Evolutionary conservation across 37 sponge, comb jelly and placozoan species (phyloP).

Genomic region (Ephydatia muelleri): DNA sequence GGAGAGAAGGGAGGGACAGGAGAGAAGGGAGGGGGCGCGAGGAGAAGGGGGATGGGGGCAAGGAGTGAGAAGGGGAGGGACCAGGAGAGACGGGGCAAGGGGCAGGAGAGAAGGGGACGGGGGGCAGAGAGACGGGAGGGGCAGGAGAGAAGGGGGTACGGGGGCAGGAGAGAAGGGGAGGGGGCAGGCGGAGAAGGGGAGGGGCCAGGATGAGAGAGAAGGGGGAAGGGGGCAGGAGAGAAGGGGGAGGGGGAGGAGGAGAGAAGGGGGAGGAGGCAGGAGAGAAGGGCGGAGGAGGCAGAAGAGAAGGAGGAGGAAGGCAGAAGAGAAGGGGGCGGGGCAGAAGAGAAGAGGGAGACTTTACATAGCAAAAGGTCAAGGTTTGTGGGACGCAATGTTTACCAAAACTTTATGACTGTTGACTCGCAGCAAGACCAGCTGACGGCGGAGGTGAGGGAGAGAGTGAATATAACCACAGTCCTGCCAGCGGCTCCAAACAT

Average conservation of each 20-base stretch:
- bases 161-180: too few species aligned
- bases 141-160: too few species aligned
- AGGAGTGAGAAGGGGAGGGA: neutral
- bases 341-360: neutral
- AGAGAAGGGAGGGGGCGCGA: neutral
- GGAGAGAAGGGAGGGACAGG: neutral
- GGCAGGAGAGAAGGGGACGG: neutral
- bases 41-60: neutral
- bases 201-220: too few species aligned
- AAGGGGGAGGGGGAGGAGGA: too few species aligned
- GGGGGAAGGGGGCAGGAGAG: too few species aligned
- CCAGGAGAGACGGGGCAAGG: too few species aligned
- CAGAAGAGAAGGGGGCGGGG: neutral
- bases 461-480: conserved; percentile 59
- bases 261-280: too few species aligned
- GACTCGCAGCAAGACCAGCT: conserved; percentile 57
- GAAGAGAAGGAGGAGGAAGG: too few species aligned
- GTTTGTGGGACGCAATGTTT: neutral
- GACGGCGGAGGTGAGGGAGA: conserved; percentile 40
- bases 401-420: conserved; percentile 31
- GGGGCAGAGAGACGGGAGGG: too few species aligned
- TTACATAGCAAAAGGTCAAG: neutral
- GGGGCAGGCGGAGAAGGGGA: too few species aligned
- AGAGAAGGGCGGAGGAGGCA: too few species aligned
- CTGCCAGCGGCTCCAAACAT: neutral